Base-by-base conservation (phyloP, 23 tunicate genomes). In the Trididemnum nubilum region DNA sequence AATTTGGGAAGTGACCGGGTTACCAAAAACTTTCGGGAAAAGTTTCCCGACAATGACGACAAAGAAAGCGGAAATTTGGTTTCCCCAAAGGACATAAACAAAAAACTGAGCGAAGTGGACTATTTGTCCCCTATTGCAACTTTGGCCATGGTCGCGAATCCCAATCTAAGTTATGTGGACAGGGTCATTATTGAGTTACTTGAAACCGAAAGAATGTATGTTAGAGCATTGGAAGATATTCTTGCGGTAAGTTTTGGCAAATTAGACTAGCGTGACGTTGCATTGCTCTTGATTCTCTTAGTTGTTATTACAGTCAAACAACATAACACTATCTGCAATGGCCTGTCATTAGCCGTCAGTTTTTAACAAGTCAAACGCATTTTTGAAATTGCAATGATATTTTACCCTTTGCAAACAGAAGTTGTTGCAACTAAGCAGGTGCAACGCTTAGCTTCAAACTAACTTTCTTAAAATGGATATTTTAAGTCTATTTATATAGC, bases 141-240 rank as follows among this genome's bases (percentile, higher is more conserved):
- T 4, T 77, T 90, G 89, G 96, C 96, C 36, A 90, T 90, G 96
- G 54, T 72, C 2, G 96, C 76, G 34, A 81, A 90, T 72, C 96
- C 96, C 22, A 63, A 80, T n/a, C 82, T 90, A 27, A 85, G 89
- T 25, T 85, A 90, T 72, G 96, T 90, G 30, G 96, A 90, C 36
- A 71, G 96, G 31, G 71, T 90, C 39, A 80, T 90, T 12, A 38
- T 90, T 64, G 96, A 90, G 44, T 79, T 90, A 24, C 44, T 90
- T 23, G 96, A 90, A 73, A 90, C 96, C 22, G 96, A 90, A 64
- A 44, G 86, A 39, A 90, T 90, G 96, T 90, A 83, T 61, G 96
- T 90, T 23, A 44, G 89, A 28, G 88, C 96, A 7, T 65, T 90
- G 35, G 78, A 81, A 80, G 96, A 90, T 72, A 86, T 90, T 0